Base-by-base conservation (phyloP, 2,797 vertebrate species). In the Danio aesculapii region DNA sequence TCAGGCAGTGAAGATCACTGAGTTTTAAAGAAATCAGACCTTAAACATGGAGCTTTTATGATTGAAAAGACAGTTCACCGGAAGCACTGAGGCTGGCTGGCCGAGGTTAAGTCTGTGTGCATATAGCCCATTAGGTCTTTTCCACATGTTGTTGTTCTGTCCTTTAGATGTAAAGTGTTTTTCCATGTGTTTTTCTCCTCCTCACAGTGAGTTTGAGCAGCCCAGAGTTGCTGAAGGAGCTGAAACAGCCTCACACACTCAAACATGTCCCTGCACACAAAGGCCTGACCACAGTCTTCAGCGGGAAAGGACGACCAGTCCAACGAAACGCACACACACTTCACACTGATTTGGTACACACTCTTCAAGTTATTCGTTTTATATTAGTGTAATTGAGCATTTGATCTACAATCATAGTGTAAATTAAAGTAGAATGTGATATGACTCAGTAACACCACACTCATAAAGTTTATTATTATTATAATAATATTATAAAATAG, bases 141-240 rank as follows among this genome's bases (percentile, higher is more conserved):
- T 30, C 30, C 3, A 3, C 30, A 30, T 30, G 30, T 30, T 30
- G 3, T 30, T 30, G 3, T 30, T 30, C 30, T 30, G 30, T 30
- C 30, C 1, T 30, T 30, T 30, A 30, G 30, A 30, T 30, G 30
- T 30, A 30, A 41, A 3, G n/a, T 57, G 5, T 8, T 43, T 43
- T 4, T 71, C 6, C 39, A 43, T 59, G 6, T 50, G 57, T 21
- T 9, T 44, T 30, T 14, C 3, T 59, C 9, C n/a, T 10, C 50
- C 14, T 12, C 47, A 21, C 52, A 85, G 84, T 77, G 59, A 21
- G 83, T 57, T 79, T 89, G 58, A 61, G 73, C 73, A 89, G 83
- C 74, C 86, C 88, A 6, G 83, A 87, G 72, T 77, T 89, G 11
- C 19, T 89, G 9, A 72, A 30, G 30, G 85, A 89, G 50, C 47